Base-by-base conservation (phyloP, 2,888 invertebrate species). In the Cynaeus angustus region DNA sequence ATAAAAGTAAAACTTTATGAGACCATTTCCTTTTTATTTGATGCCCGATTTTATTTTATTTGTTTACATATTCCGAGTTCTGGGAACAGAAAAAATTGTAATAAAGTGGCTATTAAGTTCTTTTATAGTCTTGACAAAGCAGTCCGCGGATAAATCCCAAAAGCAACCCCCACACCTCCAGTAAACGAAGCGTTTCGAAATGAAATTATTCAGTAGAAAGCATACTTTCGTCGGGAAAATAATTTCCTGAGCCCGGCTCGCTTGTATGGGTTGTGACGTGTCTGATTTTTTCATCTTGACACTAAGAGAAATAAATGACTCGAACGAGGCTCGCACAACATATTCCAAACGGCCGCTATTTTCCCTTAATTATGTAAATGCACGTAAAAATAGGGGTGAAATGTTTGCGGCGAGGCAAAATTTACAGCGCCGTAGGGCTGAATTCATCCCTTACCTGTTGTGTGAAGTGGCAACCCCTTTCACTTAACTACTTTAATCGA, bases 101-200 rank as follows among this genome's bases (percentile, higher is more conserved):
- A 59, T 59, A 59, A 59, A 59, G 45, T 30, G 46, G 12, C 46
- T 26, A 59, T 59, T 59, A 59, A 33, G 46, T 21, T 26, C 43
- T 45, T 59, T 59, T 46, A 59, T 59, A 13, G 28, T 38, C 59
- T 46, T 46, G 45, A 59, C 59, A 46, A 46, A 46, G 46, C 46
- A 33, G 21, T 59, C 33, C 33, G 10, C 10, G 33, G 3, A 28
- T 9, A 59, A 59, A 21, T 58, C 58, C 14, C 43, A 37, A 10
- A 26, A 26, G 37, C 16, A 7, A 21, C 21, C 13, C 28, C 16
- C 14, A 9, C 46, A 46, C 46, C 14, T 13, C 14, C n/a, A 26
- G 21, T 8, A 26, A 7, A 16, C 26, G 48, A 30, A 33, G 33
- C 50, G 37, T 37, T 37, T 33, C 33, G 28, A 53, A 50, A 46